Evolutionary conservation across 2,113 vertebrate genomes (phyloP), one percentile per base, ranked within the genome.

Genomic region (Sinocyclocheilus anshuiensis): DNA sequence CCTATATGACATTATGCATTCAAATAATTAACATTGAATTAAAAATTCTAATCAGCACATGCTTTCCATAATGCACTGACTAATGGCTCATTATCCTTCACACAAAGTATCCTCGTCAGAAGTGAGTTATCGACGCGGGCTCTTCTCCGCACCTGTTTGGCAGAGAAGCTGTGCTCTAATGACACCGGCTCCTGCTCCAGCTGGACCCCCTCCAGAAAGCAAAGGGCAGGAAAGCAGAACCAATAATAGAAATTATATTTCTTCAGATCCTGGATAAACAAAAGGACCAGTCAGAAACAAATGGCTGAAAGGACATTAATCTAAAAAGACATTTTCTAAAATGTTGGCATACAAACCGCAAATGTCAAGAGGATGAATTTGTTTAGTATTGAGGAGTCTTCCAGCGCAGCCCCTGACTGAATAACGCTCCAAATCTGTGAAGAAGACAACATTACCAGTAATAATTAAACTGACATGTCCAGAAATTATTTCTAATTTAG

Each of bases 161-260:
- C 87, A 72, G 96, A 94, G 91, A 99, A 97, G 81, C 92, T 96
- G 69, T 96, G 92, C 69, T 95, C 93, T 50, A 99, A 91, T 74
- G 92, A 85, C 59, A 94, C 92, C 0, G 98, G 97, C 16, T 92
- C 94, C 63, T 94, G 93, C 71, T 96, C 79, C 18, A 99, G 33
- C 57, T 91, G 93, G 87, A 97, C 93, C 15, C 95, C 96, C 81
- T 98, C 97, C 33, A 94, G 91, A 90, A 99, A 97, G 89, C 97
- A 98, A 48, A 99, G 94, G 6, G 97, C 98, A 4, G 98, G 98
- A 88, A 96, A 99, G 88, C 97, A 99, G 93, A 99, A 99, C 98
- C 98, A 99, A 81, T 99, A 99, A 93, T 98, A 99, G 94, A 97
- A 99, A 83, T 97, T 93, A 67, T 99, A 99, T 77, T 97, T 99